These are phyloP conservation scores for Eucidaris tribuloides DNA, from an alignment of 35 echinoderm and acorn worm genomes.

Conservation along the genomic window DNA sequence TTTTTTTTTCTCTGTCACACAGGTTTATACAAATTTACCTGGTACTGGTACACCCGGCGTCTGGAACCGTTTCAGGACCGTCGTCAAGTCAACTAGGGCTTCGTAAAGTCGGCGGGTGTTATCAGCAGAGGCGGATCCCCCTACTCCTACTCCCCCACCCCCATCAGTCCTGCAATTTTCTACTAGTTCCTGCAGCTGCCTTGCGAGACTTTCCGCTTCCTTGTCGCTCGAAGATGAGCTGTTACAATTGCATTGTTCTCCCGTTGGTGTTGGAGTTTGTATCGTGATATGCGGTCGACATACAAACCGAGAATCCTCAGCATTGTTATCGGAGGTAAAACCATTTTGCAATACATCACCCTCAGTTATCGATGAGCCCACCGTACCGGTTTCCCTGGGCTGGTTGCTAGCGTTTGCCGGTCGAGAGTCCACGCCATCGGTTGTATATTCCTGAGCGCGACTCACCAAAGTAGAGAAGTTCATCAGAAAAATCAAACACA, in stretches of 20 bases:
- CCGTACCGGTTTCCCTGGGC: not conserved
- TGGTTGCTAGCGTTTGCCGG: too few relatives aligned
- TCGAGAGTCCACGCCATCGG: not conserved
- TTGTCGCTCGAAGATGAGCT: not conserved
- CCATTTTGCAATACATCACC: not conserved
- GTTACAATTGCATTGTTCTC: conserved; percentile 8
- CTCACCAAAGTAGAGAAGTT: not conserved
- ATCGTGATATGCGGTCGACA: conserved; percentile 45
- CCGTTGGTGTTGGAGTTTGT: not conserved
- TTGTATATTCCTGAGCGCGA: not conserved
- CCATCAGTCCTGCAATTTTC: not conserved
- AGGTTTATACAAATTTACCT: too few relatives aligned
- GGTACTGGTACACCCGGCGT: conserved; percentile 32
- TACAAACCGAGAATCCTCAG: conserved; percentile 18
- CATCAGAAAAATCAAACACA: not conserved
- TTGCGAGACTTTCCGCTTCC: not conserved
- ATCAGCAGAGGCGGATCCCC: not conserved
- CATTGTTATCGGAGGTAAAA: not conserved
- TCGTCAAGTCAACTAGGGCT: conserved; percentile 36
- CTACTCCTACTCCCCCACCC: not conserved
- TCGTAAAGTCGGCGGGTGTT: not conserved
- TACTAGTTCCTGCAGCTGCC: conserved; percentile 16
- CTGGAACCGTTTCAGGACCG: conserved; percentile 46
- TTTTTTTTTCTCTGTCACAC: too few relatives aligned
- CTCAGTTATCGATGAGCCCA: not conserved